phyloP scores from a whole-genome alignment of 2,888 invertebrate species.

The Carpatolechia fugitivella region DNA sequence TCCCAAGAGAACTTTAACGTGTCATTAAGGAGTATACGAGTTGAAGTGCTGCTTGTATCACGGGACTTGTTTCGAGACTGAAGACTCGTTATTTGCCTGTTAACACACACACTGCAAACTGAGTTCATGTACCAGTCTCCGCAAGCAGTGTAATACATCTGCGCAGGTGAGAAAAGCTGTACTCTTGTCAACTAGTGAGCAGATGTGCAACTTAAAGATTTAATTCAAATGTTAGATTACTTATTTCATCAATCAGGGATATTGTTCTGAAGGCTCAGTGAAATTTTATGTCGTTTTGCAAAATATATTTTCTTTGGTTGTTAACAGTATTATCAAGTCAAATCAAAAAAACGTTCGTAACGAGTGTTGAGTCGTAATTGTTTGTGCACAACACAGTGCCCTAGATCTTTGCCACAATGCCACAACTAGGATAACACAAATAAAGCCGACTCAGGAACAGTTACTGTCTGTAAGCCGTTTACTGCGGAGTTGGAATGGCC shows the following conservation, averaged over 20 bases:
- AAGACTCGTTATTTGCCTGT: constrained; percentile 2
- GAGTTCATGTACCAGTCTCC: constrained; percentile 7
- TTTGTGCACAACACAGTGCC: background rate
- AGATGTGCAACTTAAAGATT: too few relatives aligned
- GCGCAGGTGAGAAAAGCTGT: too few relatives aligned
- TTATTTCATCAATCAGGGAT: too few relatives aligned
- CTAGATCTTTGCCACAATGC: background rate
- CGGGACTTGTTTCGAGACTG: background rate
- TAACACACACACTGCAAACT: background rate
- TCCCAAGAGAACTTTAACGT: too few relatives aligned
- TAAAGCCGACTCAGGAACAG: background rate
- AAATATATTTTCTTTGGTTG: too few relatives aligned
- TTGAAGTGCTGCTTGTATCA: background rate
- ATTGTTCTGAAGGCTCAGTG: too few relatives aligned
- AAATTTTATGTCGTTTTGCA: too few relatives aligned
- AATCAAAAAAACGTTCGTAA: too few relatives aligned
- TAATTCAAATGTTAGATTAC: too few relatives aligned
- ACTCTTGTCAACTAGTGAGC: too few relatives aligned
- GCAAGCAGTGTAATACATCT: background rate
- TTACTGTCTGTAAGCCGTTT: constrained; percentile 4
- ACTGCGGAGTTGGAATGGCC: constrained; percentile 22
- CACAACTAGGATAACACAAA: background rate
- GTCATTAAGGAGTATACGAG: background rate
- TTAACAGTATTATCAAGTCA: too few relatives aligned
- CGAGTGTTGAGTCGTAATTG: too few relatives aligned